phyloP scores from a whole-genome alignment of 2,888 invertebrate genomes.

The Clistopyga incitator region DNA sequence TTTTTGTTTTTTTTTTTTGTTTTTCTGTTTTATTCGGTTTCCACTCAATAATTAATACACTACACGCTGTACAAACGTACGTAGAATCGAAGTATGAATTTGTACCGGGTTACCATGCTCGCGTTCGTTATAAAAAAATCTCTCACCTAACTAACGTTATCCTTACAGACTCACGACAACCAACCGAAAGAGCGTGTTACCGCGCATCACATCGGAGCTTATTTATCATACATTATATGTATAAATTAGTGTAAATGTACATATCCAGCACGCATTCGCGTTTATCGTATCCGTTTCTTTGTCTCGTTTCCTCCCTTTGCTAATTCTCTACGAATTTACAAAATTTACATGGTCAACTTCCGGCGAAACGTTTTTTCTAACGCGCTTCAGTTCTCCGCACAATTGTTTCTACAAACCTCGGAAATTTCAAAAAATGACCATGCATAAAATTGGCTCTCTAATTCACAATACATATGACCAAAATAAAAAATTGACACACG shows the following conservation, averaged over 20 bases:
- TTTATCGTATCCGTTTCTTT: not conserved
- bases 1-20: too few species aligned
- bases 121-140: slow-evolving; percentile 60
- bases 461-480: too few species aligned
- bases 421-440: too few species aligned
- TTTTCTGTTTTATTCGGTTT: slow-evolving; percentile 7
- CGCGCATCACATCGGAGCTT: slow-evolving; percentile 20
- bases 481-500: too few species aligned
- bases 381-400: too few species aligned
- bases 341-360: slow-evolving; percentile 51
- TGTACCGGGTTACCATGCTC: slow-evolving; percentile 60
- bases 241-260: slow-evolving; percentile 40
- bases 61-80: slow-evolving; percentile 21
- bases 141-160: slow-evolving; percentile 59
- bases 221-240: slow-evolving; percentile 48
- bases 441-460: too few species aligned
- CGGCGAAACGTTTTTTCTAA: too few species aligned
- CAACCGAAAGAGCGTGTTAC: slow-evolving; percentile 29
- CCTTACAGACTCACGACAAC: slow-evolving; percentile 46
- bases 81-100: slow-evolving; percentile 58
- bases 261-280: slow-evolving; percentile 24
- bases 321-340: slow-evolving; percentile 59
- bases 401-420: too few species aligned
- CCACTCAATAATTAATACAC: slow-evolving; percentile 14
- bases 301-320: not conserved